A percentile compares a stretch with the other conserved stretches of the same genome.
These are phyloP conservation scores for Dione juno DNA, from an alignment of 2,888 invertebrate genomes.

Conservation along the genomic window DNA sequence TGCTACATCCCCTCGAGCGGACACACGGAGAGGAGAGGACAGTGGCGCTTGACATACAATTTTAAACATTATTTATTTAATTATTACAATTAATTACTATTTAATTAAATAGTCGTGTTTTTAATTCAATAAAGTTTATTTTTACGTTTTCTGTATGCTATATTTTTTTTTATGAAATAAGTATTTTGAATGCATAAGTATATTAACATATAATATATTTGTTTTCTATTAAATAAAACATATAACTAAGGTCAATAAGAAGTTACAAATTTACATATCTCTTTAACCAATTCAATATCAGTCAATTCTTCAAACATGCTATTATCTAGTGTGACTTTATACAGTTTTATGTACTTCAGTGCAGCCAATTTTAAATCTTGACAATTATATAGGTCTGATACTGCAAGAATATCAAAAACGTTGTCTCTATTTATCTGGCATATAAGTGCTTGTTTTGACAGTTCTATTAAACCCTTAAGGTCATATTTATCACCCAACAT, in stretches of 20 bases:
- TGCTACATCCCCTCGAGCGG: conserved; percentile 40
- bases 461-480: conserved; percentile 62
- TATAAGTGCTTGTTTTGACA: conserved; percentile 62
- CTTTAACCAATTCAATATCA: conserved; percentile 62
- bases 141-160: conserved; percentile 75
- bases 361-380: conserved; percentile 60
- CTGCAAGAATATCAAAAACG: conserved; percentile 65
- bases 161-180: conserved; percentile 44
- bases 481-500: conserved; percentile 72
- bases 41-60: conserved; percentile 44
- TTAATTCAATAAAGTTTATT: conserved; percentile 79
- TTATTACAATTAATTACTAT: conserved; percentile 57
- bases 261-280: conserved; percentile 64
- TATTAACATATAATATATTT: conserved; percentile 13
- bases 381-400: conserved; percentile 70
- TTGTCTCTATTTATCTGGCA: conserved; percentile 63
- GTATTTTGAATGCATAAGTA: not conserved
- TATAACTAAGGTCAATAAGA: conserved; percentile 24
- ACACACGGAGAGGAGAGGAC: conserved; percentile 35
- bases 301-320: conserved; percentile 64
- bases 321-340: conserved; percentile 57
- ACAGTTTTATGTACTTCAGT: conserved; percentile 69
- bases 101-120: conserved; percentile 71
- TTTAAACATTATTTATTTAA: conserved; percentile 62
- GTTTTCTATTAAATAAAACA: not conserved